phyloP scores from a whole-genome alignment of 2,888 invertebrate species.

The Meteorus colon region DNA sequence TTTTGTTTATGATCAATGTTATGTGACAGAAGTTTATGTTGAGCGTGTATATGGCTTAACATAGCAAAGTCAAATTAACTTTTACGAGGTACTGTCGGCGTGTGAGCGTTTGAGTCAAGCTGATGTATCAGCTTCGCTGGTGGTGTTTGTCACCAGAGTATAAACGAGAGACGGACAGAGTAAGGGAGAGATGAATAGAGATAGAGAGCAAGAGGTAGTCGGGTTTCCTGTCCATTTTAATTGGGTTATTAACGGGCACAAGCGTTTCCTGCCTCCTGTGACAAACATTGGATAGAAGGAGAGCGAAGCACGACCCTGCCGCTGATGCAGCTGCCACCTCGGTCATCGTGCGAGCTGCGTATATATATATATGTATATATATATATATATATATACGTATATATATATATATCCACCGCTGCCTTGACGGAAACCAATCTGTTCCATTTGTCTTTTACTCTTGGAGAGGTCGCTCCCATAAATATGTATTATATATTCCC shows the following conservation, averaged over 20 bases:
- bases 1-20: conserved; percentile 7
- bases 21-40: conserved; percentile 39
- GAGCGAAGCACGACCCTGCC: conserved; percentile 39
- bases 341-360: conserved; percentile 44
- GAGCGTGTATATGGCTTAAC: conserved; percentile 28
- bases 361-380: neutral
- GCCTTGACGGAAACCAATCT: conserved; percentile 64
- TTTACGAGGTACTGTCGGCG: conserved; percentile 19
- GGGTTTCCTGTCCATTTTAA: conserved; percentile 64
- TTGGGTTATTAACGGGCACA: conserved; percentile 65
- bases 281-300: conserved; percentile 56
- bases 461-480: conserved; percentile 28
- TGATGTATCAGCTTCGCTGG: conserved; percentile 32
- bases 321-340: conserved; percentile 59
- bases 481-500: conserved; percentile 38
- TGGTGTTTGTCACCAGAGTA: conserved; percentile 29
- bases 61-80: conserved; percentile 32
- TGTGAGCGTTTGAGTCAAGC: conserved; percentile 17
- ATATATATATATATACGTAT: neutral
- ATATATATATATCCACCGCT: neutral
- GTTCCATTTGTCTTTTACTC: conserved; percentile 61
- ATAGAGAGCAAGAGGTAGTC: conserved; percentile 32
- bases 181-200: conserved; percentile 26
- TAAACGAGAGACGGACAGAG: conserved; percentile 11
- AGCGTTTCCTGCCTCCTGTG: conserved; percentile 65